Conservation (phyloP, 2,113 vertebrate genomes). For the Apteryx mantelli region DNA sequence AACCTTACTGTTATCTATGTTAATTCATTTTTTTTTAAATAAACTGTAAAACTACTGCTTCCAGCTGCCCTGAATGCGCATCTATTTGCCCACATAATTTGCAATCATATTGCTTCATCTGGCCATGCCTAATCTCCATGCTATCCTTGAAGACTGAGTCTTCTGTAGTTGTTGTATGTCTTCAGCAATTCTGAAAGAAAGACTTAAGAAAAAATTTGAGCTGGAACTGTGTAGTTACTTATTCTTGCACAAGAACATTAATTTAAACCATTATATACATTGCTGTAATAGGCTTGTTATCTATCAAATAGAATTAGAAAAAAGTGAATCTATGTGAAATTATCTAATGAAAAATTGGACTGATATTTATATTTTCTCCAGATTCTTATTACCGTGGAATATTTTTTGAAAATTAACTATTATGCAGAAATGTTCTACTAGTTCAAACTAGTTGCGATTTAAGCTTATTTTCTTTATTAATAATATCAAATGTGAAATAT, state of each 20-base stretch:
- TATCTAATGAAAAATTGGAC: rapidly evolving
- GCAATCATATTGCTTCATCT: neutral
- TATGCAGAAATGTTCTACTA: neutral
- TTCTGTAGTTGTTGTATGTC: neutral
- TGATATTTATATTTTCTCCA: neutral
- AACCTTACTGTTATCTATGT: neutral
- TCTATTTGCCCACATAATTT: neutral
- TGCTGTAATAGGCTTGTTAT: neutral
- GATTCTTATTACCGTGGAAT: neutral
- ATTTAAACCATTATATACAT: neutral
- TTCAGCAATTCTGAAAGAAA: neutral
- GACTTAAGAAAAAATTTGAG: neutral
- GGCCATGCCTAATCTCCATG: neutral
- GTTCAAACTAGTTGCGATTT: neutral
- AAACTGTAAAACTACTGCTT: neutral
- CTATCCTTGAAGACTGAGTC: neutral
- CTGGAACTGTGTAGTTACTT: neutral
- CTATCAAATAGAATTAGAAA: neutral
- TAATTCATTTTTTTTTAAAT: neutral
- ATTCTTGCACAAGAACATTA: neutral
- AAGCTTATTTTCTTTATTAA: neutral
- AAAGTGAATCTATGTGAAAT: neutral
- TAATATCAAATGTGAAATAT: neutral
- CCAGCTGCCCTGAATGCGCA: neutral
- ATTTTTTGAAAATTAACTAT: neutral